phyloP scores from a whole-genome alignment of 2,888 invertebrate genomes.

The Deroplatys truncata region DNA sequence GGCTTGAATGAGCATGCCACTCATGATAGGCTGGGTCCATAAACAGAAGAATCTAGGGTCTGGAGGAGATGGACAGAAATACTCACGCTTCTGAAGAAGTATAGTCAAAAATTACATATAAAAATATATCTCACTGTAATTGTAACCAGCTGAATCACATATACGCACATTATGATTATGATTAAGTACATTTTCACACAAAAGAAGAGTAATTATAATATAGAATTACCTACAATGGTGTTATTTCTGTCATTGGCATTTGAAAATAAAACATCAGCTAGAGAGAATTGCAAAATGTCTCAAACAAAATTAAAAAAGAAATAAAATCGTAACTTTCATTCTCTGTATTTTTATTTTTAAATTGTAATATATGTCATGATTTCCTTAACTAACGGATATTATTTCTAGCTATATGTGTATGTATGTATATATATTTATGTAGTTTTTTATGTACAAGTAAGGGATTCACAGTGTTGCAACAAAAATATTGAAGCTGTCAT shows the following conservation, averaged over 20 bases:
- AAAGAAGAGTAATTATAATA: conserved; percentile 10
- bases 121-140: conserved; percentile 33
- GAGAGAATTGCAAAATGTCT: not conserved
- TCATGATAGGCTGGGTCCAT: not conserved
- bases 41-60: not conserved
- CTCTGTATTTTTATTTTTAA: conserved; percentile 1
- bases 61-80: conserved; percentile 4
- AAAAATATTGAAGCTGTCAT: not conserved
- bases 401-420: not conserved
- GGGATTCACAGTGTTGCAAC: not conserved
- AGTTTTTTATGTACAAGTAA: not conserved
- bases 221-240: conserved; percentile 4
- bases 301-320: not conserved
- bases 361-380: not conserved
- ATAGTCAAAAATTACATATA: conserved; percentile 33
- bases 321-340: not conserved
- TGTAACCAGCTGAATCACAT: conserved; percentile 27
- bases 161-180: conserved; percentile 17
- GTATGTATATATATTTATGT: not conserved
- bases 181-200: conserved; percentile 17
- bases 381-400: not conserved
- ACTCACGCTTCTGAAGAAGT: conserved; percentile 18
- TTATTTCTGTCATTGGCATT: conserved; percentile 8
- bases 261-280: conserved; percentile 11
- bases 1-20: not conserved